phyloP scores from a whole-genome alignment of 1,140 invertebrate species.

The Elysia chlorotica region DNA sequence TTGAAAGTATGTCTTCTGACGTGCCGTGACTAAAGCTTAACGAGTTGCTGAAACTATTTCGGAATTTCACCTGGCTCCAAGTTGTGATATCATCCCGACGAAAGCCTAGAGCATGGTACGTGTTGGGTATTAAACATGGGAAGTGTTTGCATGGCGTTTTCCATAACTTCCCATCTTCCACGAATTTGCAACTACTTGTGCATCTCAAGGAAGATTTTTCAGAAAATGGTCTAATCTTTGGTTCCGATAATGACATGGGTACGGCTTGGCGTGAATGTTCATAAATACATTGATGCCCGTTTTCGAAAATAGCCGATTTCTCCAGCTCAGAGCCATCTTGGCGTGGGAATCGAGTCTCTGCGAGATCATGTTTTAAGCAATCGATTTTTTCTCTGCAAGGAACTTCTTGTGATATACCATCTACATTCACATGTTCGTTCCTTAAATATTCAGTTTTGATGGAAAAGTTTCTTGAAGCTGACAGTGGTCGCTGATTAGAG shows the following conservation, averaged over 20 bases:
- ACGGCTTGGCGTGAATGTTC: too few relatives aligned
- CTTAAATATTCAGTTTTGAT: too few relatives aligned
- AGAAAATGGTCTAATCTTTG: too few relatives aligned
- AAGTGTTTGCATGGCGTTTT: conserved; percentile 15
- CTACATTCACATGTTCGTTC: too few relatives aligned
- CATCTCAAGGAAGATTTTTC: not conserved
- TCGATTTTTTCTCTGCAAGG: too few relatives aligned
- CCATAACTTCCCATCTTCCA: not conserved
- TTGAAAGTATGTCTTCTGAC: too few relatives aligned
- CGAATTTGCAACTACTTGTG: not conserved
- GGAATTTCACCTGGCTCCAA: too few relatives aligned
- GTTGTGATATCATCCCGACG: not conserved
- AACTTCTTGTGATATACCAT: too few relatives aligned
- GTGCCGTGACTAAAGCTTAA: too few relatives aligned
- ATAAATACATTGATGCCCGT: not conserved
- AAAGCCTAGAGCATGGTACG: conserved; percentile 23
- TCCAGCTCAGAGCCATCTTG: not conserved
- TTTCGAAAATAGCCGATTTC: not conserved
- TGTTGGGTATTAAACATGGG: conserved; percentile 18
- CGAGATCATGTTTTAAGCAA: not conserved
- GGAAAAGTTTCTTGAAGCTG: too few relatives aligned
- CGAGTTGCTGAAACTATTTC: too few relatives aligned
- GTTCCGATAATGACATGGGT: not conserved
- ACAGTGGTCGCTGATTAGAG: too few relatives aligned
- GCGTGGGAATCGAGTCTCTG: not conserved